Conservation (phyloP, 2,888 invertebrate genomes). For the Bedellia somnulentella region DNA sequence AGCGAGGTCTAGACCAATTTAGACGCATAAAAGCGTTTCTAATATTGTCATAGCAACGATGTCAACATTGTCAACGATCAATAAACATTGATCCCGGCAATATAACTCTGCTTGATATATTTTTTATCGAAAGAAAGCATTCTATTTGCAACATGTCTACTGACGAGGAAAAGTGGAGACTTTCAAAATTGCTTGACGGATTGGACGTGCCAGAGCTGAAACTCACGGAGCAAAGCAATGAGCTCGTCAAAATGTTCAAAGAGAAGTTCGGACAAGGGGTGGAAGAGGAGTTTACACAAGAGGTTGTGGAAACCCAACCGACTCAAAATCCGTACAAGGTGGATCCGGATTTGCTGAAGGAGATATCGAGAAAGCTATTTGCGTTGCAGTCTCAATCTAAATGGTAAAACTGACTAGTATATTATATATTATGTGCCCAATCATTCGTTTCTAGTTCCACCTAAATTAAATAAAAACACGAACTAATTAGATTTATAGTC, state of each 20-base stretch:
- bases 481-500: no score
- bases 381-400: background rate
- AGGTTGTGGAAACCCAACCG: slow-evolving; percentile 9
- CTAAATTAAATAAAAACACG: no score
- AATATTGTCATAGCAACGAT: no score
- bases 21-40: no score
- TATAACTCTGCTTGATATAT: no score
- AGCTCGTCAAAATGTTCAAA: slow-evolving; percentile 29
- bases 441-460: no score
- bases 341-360: slow-evolving; percentile 25
- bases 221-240: slow-evolving; percentile 30
- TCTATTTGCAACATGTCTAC: slow-evolving; percentile 38
- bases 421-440: no score
- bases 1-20: no score
- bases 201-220: slow-evolving; percentile 36
- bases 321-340: slow-evolving; percentile 36
- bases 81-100: no score
- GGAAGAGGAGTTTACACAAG: slow-evolving; percentile 18
- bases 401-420: no score
- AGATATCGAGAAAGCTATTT: slow-evolving; percentile 29
- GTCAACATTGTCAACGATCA: no score
- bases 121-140: no score
- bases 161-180: slow-evolving; percentile 39
- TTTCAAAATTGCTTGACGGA: slow-evolving; percentile 33
- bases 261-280: slow-evolving; percentile 23